Evolutionary conservation across 2,797 vertebrate species (phyloP).

Genomic region (Cynopterus sphinx): DNA sequence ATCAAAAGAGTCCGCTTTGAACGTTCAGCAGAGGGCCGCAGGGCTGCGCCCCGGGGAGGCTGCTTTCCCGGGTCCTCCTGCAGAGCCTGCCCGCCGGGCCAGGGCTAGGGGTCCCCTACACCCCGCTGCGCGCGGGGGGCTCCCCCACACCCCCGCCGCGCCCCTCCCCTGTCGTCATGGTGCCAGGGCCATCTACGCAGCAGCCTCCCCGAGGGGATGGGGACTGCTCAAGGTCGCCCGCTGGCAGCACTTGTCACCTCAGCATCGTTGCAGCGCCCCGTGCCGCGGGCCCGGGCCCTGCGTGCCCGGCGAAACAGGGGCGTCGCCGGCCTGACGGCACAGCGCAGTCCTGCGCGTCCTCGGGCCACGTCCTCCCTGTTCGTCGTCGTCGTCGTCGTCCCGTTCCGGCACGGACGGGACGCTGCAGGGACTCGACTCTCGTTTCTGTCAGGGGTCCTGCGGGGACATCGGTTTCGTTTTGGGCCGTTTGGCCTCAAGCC

Average conservation of each 20-base stretch:
- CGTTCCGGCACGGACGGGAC: accelerated
- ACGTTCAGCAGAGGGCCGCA: background rate
- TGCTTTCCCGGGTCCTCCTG: background rate
- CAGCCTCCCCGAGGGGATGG: background rate
- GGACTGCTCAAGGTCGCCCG: background rate
- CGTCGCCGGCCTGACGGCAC: accelerated
- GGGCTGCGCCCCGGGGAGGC: background rate
- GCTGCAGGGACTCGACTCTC: accelerated
- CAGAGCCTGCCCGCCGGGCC: background rate
- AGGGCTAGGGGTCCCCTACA: too few relatives aligned
- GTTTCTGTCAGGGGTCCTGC: background rate
- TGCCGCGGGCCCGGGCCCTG: background rate
- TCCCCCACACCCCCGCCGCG: background rate
- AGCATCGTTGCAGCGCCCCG: accelerated
- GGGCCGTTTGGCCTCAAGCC: background rate
- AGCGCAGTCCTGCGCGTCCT: background rate
- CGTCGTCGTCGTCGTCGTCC: accelerated
- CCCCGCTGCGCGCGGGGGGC: background rate
- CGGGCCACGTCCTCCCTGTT: accelerated
- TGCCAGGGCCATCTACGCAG: background rate
- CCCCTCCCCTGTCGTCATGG: background rate
- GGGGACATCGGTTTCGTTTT: background rate
- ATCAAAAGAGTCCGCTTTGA: background rate
- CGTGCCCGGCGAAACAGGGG: background rate
- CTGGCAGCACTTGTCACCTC: background rate